Evolutionary conservation across 2,888 invertebrate species (phyloP).

Genomic region (Malthinus flaveolus): DNA sequence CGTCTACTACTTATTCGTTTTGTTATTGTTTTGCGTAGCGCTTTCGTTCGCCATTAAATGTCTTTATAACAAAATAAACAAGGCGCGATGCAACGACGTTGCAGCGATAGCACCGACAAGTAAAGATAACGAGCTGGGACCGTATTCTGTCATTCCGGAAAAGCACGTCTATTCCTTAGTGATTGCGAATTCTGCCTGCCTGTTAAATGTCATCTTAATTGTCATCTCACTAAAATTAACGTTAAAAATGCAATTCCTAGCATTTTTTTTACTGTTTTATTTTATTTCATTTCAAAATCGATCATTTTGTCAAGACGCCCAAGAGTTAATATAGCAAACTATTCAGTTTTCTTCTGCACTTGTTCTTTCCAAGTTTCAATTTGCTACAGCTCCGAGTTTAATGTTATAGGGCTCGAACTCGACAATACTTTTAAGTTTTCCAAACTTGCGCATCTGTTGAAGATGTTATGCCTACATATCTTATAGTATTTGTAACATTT

Average conservation of each 20-base stretch:
- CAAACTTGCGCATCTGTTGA: slow-evolving; percentile 43
- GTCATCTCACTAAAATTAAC: slow-evolving; percentile 28
- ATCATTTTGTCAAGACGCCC: too few species aligned
- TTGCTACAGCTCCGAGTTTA: slow-evolving; percentile 11
- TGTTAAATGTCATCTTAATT: slow-evolving; percentile 30
- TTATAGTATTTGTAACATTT: slow-evolving; percentile 37
- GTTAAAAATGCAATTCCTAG: slow-evolving; percentile 28
- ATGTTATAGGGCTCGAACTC: slow-evolving; percentile 8
- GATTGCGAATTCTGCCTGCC: slow-evolving; percentile 21
- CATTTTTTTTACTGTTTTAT: slow-evolving; percentile 7
- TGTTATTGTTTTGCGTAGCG: slow-evolving; percentile 44
- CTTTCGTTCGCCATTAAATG: slow-evolving; percentile 24
- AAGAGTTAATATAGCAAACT: not conserved
- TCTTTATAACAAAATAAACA: slow-evolving; percentile 28
- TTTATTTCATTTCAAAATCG: not conserved
- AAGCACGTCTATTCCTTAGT: slow-evolving; percentile 21
- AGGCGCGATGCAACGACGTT: slow-evolving; percentile 24
- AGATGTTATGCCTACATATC: slow-evolving; percentile 33
- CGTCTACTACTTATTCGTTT: slow-evolving; percentile 41
- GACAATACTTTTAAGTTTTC: slow-evolving; percentile 26
- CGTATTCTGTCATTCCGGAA: slow-evolving; percentile 23
- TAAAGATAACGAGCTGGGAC: slow-evolving; percentile 25
- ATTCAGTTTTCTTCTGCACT: slow-evolving; percentile 7
- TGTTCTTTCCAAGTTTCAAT: slow-evolving; percentile 14
- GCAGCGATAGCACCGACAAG: slow-evolving; percentile 27